phyloP scores from a whole-genome alignment of 2,797 vertebrate genomes.

The Coccyzus lansbergi region DNA sequence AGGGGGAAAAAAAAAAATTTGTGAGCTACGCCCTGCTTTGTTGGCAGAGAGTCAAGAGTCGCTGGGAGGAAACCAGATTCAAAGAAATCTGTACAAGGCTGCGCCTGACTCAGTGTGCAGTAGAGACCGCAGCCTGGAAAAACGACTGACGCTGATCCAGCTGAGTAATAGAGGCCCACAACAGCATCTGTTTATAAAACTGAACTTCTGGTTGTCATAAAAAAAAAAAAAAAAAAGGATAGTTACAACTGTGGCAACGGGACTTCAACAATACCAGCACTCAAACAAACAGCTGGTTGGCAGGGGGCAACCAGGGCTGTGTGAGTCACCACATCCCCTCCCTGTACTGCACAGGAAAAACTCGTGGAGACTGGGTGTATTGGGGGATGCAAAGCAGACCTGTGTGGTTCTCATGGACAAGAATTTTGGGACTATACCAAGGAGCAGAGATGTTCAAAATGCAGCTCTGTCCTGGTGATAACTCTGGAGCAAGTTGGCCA shows the following conservation, averaged over 20 bases:
- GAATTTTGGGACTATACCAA: background rate
- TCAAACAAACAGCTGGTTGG: constrained; percentile 53
- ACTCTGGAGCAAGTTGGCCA: background rate
- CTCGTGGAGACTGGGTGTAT: accelerated
- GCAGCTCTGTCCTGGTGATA: background rate
- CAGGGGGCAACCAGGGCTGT: background rate
- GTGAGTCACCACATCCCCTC: constrained; percentile 27
- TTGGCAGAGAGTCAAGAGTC: constrained; percentile 75
- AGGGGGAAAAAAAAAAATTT: constrained; percentile 4
- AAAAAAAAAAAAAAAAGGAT: background rate
- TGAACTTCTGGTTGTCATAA: constrained; percentile 66
- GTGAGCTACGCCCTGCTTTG: constrained; percentile 77
- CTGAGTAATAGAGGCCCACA: constrained; percentile 76
- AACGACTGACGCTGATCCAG: constrained; percentile 72
- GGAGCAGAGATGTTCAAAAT: background rate
- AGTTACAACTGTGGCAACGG: constrained; percentile 66
- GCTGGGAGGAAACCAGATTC: constrained; percentile 78
- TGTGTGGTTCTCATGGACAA: background rate
- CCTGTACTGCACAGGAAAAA: background rate
- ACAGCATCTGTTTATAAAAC: constrained; percentile 76
- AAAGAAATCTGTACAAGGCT: constrained; percentile 70
- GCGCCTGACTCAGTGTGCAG: constrained; percentile 72
- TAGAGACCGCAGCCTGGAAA: constrained; percentile 76
- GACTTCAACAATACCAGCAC: constrained; percentile 22
- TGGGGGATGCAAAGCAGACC: background rate